Evolutionary conservation across 2,113 vertebrate genomes (phyloP).

Genomic region (Pipra filicauda): DNA sequence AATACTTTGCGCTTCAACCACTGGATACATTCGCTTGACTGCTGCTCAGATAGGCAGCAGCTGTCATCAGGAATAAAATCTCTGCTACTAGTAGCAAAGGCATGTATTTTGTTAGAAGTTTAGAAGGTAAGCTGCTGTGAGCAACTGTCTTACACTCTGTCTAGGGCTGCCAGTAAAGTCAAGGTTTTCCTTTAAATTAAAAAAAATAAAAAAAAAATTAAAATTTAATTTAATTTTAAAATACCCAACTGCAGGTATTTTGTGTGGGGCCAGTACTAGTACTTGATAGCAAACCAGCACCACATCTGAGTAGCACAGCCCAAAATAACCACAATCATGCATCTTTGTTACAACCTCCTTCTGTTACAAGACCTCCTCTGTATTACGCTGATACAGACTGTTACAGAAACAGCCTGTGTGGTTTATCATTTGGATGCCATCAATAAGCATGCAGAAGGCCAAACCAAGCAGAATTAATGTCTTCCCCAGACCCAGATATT

Average conservation of each 20-base stretch:
- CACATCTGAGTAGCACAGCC: neutral
- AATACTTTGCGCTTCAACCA: neutral
- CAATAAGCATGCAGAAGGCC: neutral
- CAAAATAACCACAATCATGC: neutral
- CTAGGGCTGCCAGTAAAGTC: neutral
- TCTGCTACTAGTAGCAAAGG: neutral
- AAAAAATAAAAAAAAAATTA: neutral
- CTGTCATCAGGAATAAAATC: neutral
- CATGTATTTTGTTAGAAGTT: neutral
- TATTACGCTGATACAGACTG: neutral
- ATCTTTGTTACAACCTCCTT: neutral
- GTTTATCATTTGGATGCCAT: neutral
- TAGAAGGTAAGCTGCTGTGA: neutral
- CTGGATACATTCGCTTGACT: fast-evolving
- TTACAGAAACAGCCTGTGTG: neutral
- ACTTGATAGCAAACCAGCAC: neutral
- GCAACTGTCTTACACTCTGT: neutral
- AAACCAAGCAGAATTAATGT: neutral
- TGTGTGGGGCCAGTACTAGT: neutral
- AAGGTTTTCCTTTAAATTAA: neutral
- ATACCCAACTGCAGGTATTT: neutral
- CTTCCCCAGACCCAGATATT: neutral
- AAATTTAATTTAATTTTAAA: neutral
- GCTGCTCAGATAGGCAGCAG: neutral
- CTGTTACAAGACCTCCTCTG: neutral